Conservation (phyloP, 2,113 vertebrate genomes). For the Oriolus oriolus region DNA sequence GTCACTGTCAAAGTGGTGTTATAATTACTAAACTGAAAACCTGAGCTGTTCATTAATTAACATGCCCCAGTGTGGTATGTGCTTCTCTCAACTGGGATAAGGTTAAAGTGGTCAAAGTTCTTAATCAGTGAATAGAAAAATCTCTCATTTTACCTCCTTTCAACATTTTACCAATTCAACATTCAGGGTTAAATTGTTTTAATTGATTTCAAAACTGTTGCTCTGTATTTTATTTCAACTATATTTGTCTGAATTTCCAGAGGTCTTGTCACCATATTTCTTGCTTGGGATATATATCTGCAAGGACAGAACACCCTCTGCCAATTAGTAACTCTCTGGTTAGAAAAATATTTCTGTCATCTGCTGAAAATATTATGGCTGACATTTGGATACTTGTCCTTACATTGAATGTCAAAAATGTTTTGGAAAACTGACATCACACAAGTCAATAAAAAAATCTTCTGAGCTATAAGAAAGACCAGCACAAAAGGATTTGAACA, state of each 20-base stretch:
- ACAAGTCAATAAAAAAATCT: background rate
- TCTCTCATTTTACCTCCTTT: background rate
- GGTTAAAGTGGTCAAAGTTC: background rate
- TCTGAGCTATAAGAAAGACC: background rate
- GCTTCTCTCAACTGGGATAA: background rate
- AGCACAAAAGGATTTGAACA: background rate
- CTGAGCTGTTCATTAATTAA: background rate
- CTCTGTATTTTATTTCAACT: background rate
- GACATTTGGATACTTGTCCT: background rate
- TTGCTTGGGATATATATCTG: background rate
- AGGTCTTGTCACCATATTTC: background rate
- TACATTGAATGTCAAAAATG: background rate
- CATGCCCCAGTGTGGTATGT: fast-evolving
- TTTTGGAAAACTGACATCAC: background rate
- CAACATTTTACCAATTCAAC: too few relatives aligned
- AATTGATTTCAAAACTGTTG: background rate
- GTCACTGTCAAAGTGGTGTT: background rate
- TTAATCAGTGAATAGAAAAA: background rate
- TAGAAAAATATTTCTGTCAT: background rate
- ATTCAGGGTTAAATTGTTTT: background rate
- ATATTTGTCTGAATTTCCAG: background rate
- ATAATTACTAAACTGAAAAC: background rate
- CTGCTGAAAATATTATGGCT: background rate
- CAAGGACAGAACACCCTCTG: background rate
- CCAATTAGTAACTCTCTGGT: background rate